These are phyloP conservation scores for Eulemur rubriventer DNA, from an alignment of 2,797 vertebrate genomes.

Conservation along the genomic window DNA sequence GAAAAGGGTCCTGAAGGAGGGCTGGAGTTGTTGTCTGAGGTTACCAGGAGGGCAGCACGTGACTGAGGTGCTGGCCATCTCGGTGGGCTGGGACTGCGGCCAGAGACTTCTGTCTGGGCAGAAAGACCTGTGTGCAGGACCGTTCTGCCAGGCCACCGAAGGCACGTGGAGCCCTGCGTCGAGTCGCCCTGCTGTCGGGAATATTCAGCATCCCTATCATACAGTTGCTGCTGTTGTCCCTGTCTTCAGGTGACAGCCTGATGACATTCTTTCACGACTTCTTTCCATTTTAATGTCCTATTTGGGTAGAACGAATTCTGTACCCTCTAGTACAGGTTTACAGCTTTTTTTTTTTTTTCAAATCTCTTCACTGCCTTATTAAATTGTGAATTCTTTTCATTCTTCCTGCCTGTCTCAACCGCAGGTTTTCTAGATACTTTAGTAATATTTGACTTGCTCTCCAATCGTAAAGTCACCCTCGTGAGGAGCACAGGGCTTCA, in stretches of 20 bases:
- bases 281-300: not conserved
- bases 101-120: not conserved
- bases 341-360: not conserved
- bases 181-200: not conserved
- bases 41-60: not conserved
- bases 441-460: not conserved
- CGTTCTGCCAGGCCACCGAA: rapidly evolving
- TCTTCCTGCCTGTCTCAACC: not conserved
- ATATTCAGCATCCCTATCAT: rapidly evolving
- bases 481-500: not conserved
- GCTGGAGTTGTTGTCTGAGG: not conserved
- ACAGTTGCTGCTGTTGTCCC: not conserved
- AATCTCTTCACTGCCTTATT: too few relatives aligned
- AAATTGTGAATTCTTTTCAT: not conserved
- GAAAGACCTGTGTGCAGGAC: not conserved
- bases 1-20: not conserved
- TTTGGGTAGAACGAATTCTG: not conserved
- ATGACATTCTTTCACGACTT: not conserved
- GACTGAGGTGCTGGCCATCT: not conserved
- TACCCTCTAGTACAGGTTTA: not conserved
- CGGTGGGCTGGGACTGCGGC: not conserved
- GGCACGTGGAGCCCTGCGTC: not conserved
- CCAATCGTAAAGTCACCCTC: too few relatives aligned
- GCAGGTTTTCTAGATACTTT: not conserved
- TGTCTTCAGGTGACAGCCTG: not conserved